Evolutionary conservation across 1,140 invertebrate genomes (phyloP).

Genomic region (Nilaparvata lugens): DNA sequence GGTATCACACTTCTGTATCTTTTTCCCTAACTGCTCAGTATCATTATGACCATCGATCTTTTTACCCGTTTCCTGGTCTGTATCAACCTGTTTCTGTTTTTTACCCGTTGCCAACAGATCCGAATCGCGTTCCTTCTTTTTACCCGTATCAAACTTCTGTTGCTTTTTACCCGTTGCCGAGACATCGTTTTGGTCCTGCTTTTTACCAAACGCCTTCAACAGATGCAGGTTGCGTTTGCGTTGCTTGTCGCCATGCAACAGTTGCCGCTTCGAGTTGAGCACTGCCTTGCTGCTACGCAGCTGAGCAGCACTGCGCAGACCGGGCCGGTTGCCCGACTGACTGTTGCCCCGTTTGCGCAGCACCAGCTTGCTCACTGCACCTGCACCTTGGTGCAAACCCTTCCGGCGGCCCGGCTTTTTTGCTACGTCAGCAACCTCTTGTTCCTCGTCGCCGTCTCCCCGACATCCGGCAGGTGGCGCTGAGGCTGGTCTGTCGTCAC

Average conservation of each 20-base stretch:
- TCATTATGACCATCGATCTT: too few species aligned
- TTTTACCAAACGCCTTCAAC: conserved; percentile 37
- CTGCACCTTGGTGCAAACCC: too few species aligned
- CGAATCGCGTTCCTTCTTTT: neutral
- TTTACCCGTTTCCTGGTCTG: too few species aligned
- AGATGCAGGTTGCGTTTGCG: conserved; percentile 43
- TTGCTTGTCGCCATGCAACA: conserved; percentile 34
- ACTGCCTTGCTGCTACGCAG: conserved; percentile 47
- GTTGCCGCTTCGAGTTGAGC: conserved; percentile 39
- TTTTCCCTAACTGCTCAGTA: too few species aligned
- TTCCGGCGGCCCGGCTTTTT: conserved; percentile 24
- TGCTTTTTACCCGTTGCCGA: too few species aligned
- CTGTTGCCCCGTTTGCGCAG: conserved; percentile 17
- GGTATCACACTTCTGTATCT: too few species aligned
- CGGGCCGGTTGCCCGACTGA: conserved; percentile 11
- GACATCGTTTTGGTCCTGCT: too few species aligned
- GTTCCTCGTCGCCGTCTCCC: conserved; percentile 36
- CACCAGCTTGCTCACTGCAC: neutral
- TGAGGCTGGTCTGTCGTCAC: conserved; percentile 56
- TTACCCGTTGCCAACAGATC: conserved; percentile 28
- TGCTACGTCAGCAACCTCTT: conserved; percentile 24
- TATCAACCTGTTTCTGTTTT: conserved; percentile 32
- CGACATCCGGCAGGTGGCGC: conserved; percentile 41
- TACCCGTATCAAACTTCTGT: too few species aligned
- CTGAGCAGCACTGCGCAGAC: conserved; percentile 17